Base-by-base conservation (phyloP, 2,888 invertebrate species). In the Perithous albicinctus region DNA sequence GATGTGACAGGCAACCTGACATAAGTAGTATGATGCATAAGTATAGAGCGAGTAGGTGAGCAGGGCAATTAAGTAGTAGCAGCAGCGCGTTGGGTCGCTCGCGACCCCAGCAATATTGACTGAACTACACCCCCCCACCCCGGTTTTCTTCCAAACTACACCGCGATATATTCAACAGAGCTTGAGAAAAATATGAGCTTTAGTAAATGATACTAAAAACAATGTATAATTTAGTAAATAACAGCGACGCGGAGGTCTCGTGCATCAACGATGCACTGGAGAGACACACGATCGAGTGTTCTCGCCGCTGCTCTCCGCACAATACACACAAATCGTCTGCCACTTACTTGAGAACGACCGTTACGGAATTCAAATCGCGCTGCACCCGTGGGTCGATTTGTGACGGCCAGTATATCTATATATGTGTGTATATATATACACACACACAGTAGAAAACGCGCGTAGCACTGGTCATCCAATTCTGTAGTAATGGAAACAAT, bases 331-430 rank as follows among this genome's bases (percentile, higher is more conserved):
- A 51, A 59, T 64, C 72, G 80, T 74, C 73, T 72, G 78, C 69
- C 72, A 83, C 80, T 76, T 78, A 83, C 77, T 80, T 64, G 75
- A n/a, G n/a, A 41, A 83, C 80, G 84, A 84, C 84, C 84, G 84
- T 84, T 84, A 84, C 84, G 82, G 82, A 84, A 84, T 84, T 84
- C 82, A 80, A 84, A 84, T 80, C 69, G 82, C 64, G 82, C 73
- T 84, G 80, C 82, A 79, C 76, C 78, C 84, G 84, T 84, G 82
- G 79, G 77, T 82, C 77, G 84, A 80, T 77, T 69, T 74, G 76
- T 56, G 69, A 51, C 15, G 56, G 12, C 56, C 54, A 12, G 46
- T 26, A 43, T 20, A 41, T 2, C 12, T 41, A n/a, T n/a, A 41
- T 4, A 10, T 70, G 41, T 29, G 15, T 23, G 69, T 66, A 7